Evolutionary conservation across 1,140 invertebrate species (phyloP).

Genomic region (Leptinotarsa lineolata): DNA sequence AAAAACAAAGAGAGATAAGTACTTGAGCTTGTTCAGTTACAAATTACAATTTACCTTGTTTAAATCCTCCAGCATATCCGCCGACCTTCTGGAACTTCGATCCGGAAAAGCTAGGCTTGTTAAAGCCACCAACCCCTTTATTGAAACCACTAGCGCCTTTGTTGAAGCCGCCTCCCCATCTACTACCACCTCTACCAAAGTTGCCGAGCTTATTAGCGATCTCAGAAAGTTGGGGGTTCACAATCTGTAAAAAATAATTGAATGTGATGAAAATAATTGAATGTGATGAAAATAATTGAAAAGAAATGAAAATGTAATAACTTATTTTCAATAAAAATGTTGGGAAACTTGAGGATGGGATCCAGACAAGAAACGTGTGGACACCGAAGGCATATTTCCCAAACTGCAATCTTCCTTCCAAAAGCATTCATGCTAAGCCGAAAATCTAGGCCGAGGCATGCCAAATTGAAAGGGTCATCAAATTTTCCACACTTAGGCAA

Average conservation of each 20-base stretch:
- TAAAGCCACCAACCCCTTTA: not conserved
- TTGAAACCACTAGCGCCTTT: constrained; percentile 9
- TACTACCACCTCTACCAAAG: constrained; percentile 20
- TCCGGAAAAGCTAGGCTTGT: not conserved
- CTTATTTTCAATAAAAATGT: not conserved
- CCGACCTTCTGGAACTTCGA: not conserved
- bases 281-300: not conserved
- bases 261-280: not conserved
- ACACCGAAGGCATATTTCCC: constrained; percentile 75
- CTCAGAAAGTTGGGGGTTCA: constrained; percentile 33
- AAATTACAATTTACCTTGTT: not conserved
- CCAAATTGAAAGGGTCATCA: constrained; percentile 67
- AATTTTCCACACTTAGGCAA: no score
- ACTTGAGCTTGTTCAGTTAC: not conserved
- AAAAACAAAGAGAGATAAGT: not conserved
- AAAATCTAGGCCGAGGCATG: constrained; percentile 67
- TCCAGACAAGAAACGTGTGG: constrained; percentile 60
- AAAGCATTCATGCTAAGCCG: constrained; percentile 72
- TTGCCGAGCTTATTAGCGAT: constrained; percentile 26
- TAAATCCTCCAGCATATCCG: constrained; percentile 8
- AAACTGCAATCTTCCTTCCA: constrained; percentile 65
- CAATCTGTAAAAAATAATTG: constrained; percentile 26
- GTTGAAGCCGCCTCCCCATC: constrained; percentile 22
- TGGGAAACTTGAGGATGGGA: constrained; percentile 32
- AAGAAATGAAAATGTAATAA: not conserved